A percentile compares a stretch with the other conserved stretches of the same genome.
phyloP scores from a whole-genome alignment of 1,140 invertebrate genomes.

The Diploscapter pachys region DNA sequence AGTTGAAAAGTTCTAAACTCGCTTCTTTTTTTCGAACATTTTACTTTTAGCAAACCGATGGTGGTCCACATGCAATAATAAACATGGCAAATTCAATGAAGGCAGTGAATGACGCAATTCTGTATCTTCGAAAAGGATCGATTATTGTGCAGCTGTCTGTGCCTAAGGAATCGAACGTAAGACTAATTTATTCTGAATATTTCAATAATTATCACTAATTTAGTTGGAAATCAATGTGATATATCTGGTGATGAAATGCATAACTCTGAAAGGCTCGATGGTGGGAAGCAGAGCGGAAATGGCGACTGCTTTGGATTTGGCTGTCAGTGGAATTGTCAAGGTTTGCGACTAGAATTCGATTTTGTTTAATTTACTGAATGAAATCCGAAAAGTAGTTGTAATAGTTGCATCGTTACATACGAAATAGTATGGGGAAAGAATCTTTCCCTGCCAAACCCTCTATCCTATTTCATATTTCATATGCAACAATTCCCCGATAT shows the following conservation, averaged over 20 bases:
- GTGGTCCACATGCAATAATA: conserved; percentile 36
- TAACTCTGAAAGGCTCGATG: conserved; percentile 30
- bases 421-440: too few species aligned
- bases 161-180: conserved; percentile 27
- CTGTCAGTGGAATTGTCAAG: conserved; percentile 36
- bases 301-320: conserved; percentile 36
- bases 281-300: conserved; percentile 34
- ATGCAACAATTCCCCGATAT: too few species aligned
- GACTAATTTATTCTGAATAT: not conserved
- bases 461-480: too few species aligned
- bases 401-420: too few species aligned
- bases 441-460: too few species aligned
- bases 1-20: too few species aligned
- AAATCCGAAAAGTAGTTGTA: too few species aligned
- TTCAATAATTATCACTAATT: not conserved
- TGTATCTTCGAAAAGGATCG: conserved; percentile 33
- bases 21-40: too few species aligned
- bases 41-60: conserved; percentile 21
- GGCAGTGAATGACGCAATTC: conserved; percentile 26
- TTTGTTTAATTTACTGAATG: too few species aligned
- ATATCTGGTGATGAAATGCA: conserved; percentile 23
- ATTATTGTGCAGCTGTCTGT: conserved; percentile 33
- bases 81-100: conserved; percentile 25
- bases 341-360: not conserved
- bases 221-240: conserved; percentile 21